These are phyloP conservation scores for Lysandra coridon DNA, from an alignment of 2,888 invertebrate species.

Conservation along the genomic window DNA sequence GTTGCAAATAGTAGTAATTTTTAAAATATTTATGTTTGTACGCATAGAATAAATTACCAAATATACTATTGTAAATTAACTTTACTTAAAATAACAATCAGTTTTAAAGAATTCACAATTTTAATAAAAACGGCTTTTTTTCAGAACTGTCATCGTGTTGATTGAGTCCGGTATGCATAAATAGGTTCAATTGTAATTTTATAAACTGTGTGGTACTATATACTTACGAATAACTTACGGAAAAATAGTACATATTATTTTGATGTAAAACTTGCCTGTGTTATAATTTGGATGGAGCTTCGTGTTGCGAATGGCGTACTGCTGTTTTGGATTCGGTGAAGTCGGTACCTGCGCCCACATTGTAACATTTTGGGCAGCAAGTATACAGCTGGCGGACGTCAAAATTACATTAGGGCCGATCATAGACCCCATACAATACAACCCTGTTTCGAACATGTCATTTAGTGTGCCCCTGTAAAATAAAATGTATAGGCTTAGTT, in stretches of 20 bases:
- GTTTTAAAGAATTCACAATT: too few species aligned
- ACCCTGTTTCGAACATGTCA: slow-evolving; percentile 11
- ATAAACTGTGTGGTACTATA: too few species aligned
- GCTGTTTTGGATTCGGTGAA: slow-evolving; percentile 34
- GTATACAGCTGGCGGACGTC: slow-evolving; percentile 40
- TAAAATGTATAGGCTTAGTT: neutral
- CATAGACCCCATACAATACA: slow-evolving; percentile 41
- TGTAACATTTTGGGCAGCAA: slow-evolving; percentile 32
- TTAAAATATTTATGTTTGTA: too few species aligned
- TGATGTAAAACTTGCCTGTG: slow-evolving; percentile 36
- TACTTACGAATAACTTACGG: too few species aligned
- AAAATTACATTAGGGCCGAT: slow-evolving; percentile 39
- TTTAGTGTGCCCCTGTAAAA: neutral
- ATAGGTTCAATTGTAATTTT: too few species aligned
- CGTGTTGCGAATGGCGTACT: slow-evolving; percentile 36
- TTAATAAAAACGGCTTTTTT: too few species aligned
- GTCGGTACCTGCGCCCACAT: slow-evolving; percentile 40
- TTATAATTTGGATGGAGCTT: slow-evolving; percentile 39
- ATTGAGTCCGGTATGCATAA: too few species aligned
- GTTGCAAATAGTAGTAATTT: too few species aligned
- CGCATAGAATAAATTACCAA: too few species aligned
- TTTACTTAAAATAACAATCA: too few species aligned
- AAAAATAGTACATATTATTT: neutral
- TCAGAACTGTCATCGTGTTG: too few species aligned
- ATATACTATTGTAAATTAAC: too few species aligned